A percentile compares a stretch with the other conserved stretches of the same genome.
phyloP scores from a whole-genome alignment of 2,797 vertebrate species.

The Acanthurus lineatus region DNA sequence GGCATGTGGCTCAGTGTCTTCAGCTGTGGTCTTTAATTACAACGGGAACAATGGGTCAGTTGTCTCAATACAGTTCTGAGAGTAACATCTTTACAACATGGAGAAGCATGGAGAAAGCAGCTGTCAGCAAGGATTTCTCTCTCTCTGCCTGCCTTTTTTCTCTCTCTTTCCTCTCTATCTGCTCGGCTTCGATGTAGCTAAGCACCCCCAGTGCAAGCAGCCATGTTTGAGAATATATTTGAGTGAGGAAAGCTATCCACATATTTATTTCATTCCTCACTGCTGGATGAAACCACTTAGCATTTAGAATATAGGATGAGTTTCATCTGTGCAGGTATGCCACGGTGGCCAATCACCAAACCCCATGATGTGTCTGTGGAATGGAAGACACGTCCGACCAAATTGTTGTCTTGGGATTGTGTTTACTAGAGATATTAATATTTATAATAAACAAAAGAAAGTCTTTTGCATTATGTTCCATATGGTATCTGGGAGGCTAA shows the following conservation, averaged over 20 bases:
- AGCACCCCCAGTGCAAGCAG: conserved; percentile 80
- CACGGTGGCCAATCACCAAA: conserved; percentile 22
- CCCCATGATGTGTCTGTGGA: conserved; percentile 34
- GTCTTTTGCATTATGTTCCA: background rate
- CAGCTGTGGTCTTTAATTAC: conserved; percentile 88
- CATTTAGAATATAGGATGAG: conserved; percentile 81
- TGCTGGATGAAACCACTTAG: conserved; percentile 84
- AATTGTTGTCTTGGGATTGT: conserved; percentile 31
- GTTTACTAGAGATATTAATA: conserved; percentile 44
- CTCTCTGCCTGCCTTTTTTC: conserved; percentile 76
- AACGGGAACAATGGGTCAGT: conserved; percentile 88
- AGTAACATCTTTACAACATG: conserved; percentile 86
- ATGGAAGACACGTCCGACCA: conserved; percentile 23
- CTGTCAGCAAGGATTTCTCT: conserved; percentile 88
- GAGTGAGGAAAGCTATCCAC: conserved; percentile 84
- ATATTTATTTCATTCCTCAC: conserved; percentile 85
- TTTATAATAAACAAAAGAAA: conserved; percentile 43
- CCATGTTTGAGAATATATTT: conserved; percentile 80
- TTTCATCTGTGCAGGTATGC: conserved; percentile 48
- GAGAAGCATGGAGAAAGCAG: conserved; percentile 84
- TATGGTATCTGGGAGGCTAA: conserved; percentile 1
- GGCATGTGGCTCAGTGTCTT: conserved; percentile 73
- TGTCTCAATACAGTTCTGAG: conserved; percentile 83
- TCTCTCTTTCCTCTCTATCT: conserved; percentile 64
- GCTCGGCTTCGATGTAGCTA: conserved; percentile 82